Percentiles rank a stretch among this genome's conserved stretches.
Evolutionary conservation across 2,888 invertebrate species (phyloP).

Genomic region (Peribatodes rhomboidaria): DNA sequence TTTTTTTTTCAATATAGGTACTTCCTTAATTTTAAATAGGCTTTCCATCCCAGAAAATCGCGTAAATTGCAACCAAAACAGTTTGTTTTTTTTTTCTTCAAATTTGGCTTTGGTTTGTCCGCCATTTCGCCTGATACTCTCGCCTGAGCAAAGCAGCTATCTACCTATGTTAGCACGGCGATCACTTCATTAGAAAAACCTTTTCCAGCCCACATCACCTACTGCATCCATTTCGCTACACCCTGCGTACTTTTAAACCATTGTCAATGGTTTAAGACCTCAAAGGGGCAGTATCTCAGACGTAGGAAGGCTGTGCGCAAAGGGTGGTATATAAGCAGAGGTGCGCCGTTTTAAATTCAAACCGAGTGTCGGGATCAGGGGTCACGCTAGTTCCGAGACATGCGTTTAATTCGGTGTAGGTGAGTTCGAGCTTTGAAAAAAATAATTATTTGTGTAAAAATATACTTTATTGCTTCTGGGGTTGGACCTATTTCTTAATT

Average conservation of each 20-base stretch:
- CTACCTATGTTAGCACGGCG: no score
- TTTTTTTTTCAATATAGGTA: no score
- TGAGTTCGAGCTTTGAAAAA: constrained; percentile 6
- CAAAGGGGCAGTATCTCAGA: constrained; percentile 22
- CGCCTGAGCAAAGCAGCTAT: no score
- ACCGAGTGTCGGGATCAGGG: constrained; percentile 20
- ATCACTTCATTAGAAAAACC: background rate
- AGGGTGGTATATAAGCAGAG: constrained; percentile 22
- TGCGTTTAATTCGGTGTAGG: constrained; percentile 41
- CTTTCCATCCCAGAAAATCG: no score
- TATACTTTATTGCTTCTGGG: no score
- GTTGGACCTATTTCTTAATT: no score
- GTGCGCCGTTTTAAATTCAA: constrained; percentile 34
- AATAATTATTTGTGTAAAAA: background rate
- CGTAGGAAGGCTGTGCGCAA: constrained; percentile 22
- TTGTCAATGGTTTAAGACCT: constrained; percentile 28
- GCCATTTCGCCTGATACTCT: no score
- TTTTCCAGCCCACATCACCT: constrained; percentile 2
- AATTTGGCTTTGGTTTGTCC: no score
- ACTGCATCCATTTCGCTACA: constrained; percentile 11
- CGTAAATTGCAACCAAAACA: no score
- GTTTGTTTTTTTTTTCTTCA: no score
- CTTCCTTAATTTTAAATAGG: no score
- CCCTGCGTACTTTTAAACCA: constrained; percentile 16
- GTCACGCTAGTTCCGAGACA: constrained; percentile 20